A percentile compares a stretch with the other conserved stretches of the same genome.
These are phyloP conservation scores for Thera britannica DNA, from an alignment of 2,888 invertebrate species.

Conservation along the genomic window DNA sequence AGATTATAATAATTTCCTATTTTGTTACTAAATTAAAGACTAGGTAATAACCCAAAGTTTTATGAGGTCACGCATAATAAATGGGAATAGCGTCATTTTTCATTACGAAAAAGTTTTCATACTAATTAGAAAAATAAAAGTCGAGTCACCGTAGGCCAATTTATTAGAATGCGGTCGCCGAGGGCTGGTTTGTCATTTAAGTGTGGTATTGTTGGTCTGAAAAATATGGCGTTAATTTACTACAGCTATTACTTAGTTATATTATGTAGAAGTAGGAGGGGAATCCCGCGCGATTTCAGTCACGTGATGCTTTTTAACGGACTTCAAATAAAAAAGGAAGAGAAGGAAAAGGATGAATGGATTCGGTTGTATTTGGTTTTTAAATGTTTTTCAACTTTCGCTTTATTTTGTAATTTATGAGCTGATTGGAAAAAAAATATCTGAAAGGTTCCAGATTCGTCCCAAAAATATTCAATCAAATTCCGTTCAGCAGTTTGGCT, in stretches of 20 bases:
- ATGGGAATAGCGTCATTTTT: slow-evolving; percentile 46
- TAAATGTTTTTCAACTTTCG: no score
- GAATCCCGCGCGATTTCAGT: not conserved
- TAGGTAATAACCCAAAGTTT: not conserved
- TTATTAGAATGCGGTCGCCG: slow-evolving; percentile 54
- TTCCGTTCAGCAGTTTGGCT: no score
- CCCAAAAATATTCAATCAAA: no score
- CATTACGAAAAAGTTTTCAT: slow-evolving; percentile 51
- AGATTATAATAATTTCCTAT: not conserved
- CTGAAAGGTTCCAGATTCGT: no score
- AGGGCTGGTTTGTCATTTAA: slow-evolving; percentile 39
- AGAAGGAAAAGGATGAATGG: no score
- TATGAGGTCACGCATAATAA: slow-evolving; percentile 28
- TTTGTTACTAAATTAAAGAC: not conserved
- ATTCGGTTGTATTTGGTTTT: no score
- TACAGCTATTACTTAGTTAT: slow-evolving; percentile 1
- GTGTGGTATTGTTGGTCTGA: slow-evolving; percentile 33
- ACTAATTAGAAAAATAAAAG: slow-evolving; percentile 51
- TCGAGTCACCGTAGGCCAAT: slow-evolving; percentile 53
- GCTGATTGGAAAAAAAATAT: no score
- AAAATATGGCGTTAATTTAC: slow-evolving; percentile 38
- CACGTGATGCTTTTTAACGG: not conserved
- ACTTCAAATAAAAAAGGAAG: not conserved
- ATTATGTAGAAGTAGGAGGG: slow-evolving; percentile 1
- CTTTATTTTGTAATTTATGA: no score